Percentiles rank a stretch among this genome's conserved stretches.
phyloP scores from a whole-genome alignment of 2,888 invertebrate genomes.

The Caenorhabditis japonica region DNA sequence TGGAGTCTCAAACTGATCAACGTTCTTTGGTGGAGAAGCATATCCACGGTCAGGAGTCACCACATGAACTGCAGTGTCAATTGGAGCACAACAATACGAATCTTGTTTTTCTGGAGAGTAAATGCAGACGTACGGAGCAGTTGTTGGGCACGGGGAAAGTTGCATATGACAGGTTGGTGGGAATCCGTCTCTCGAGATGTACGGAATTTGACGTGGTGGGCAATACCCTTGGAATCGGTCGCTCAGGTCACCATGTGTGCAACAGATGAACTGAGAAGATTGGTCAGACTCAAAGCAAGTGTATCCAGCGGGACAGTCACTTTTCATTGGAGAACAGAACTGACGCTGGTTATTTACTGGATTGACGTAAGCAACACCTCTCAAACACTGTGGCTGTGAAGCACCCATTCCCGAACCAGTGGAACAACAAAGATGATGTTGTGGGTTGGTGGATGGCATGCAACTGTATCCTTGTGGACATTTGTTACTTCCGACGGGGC shows the following conservation, averaged over 20 bases:
- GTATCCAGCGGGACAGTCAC: constrained; percentile 68
- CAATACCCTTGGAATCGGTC: constrained; percentile 72
- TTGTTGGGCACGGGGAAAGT: constrained; percentile 74
- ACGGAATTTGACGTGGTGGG: constrained; percentile 75
- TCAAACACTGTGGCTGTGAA: constrained; percentile 69
- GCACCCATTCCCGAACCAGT: constrained; percentile 29
- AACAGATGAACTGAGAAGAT: constrained; percentile 68
- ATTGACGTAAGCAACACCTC: constrained; percentile 72
- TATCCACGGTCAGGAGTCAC: constrained; percentile 49
- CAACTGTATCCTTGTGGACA: constrained; percentile 71
- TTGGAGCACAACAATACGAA: constrained; percentile 75
- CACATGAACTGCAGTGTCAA: constrained; percentile 71
- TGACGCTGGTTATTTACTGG: constrained; percentile 60
- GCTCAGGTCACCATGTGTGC: constrained; percentile 67
- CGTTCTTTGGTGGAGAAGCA: constrained; percentile 52
- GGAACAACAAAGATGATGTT: constrained; percentile 74
- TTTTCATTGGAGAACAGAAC: constrained; percentile 64
- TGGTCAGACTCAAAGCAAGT: constrained; percentile 66
- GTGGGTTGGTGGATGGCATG: constrained; percentile 67
- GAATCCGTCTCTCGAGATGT: constrained; percentile 65
- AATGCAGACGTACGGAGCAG: constrained; percentile 75
- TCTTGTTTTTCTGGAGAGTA: constrained; percentile 76
- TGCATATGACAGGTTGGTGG: constrained; percentile 76
- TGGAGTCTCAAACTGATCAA: constrained; percentile 23
- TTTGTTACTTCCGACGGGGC: constrained; percentile 71